These are phyloP conservation scores for Hemaris fuciformis DNA, from an alignment of 2,888 invertebrate genomes.

Conservation along the genomic window DNA sequence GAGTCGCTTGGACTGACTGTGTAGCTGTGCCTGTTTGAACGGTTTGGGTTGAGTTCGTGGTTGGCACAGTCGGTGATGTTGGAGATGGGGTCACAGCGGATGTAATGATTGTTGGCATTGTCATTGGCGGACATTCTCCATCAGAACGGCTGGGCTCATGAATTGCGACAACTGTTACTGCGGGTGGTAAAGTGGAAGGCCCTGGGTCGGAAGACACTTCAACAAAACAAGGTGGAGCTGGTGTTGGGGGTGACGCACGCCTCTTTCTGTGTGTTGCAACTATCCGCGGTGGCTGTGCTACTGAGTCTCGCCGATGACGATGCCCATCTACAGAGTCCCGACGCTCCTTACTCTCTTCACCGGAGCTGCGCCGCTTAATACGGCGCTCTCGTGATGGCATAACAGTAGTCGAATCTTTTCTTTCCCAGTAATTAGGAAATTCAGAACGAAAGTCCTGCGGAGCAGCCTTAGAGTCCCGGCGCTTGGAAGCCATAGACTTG, in stretches of 20 bases:
- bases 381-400: slow-evolving; percentile 73
- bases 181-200: slow-evolving; percentile 73
- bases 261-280: slow-evolving; percentile 84
- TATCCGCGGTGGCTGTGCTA: slow-evolving; percentile 83
- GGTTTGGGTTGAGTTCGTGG: slow-evolving; percentile 46
- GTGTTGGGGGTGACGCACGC: slow-evolving; percentile 67
- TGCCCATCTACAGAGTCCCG: slow-evolving; percentile 86
- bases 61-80: slow-evolving; percentile 85
- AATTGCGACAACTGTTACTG: slow-evolving; percentile 70
- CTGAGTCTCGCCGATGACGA: slow-evolving; percentile 86
- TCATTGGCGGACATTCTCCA: slow-evolving; percentile 83
- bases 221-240: slow-evolving; percentile 78
- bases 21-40: slow-evolving; percentile 51
- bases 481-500: slow-evolving; percentile 86
- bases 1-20: slow-evolving; percentile 48
- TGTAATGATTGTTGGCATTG: slow-evolving; percentile 89
- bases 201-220: slow-evolving; percentile 85
- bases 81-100: slow-evolving; percentile 92
- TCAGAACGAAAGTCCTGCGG: slow-evolving; percentile 86
- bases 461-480: slow-evolving; percentile 87
- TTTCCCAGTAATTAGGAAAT: slow-evolving; percentile 86
- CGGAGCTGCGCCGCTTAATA: slow-evolving; percentile 82
- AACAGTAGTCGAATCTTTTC: slow-evolving; percentile 84
- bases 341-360: slow-evolving; percentile 80
- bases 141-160: slow-evolving; percentile 81